These are phyloP conservation scores for Lophura nycthemera DNA, from an alignment of 2,113 vertebrate genomes.

Conservation along the genomic window DNA sequence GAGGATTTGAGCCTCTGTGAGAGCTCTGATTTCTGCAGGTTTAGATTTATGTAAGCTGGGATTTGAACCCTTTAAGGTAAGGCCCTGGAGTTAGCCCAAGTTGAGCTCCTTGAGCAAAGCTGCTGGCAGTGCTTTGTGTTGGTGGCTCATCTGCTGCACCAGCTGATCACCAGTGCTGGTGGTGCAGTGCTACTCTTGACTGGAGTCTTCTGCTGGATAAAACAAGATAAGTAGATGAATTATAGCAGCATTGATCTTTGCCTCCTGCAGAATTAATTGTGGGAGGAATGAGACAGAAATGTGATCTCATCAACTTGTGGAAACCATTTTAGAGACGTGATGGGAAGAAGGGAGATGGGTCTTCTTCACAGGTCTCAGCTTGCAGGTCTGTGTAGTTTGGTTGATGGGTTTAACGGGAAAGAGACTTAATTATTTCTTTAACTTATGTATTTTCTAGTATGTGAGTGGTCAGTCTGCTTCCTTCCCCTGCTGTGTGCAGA, in stretches of 20 bases:
- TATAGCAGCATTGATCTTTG: neutral
- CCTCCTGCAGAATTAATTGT: slow-evolving; percentile 35
- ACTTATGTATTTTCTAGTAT: neutral
- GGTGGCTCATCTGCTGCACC: neutral
- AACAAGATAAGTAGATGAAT: slow-evolving; percentile 31
- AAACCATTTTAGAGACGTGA: neutral
- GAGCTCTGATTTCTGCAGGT: neutral
- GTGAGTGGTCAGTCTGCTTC: slow-evolving; percentile 17
- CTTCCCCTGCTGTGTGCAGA: neutral
- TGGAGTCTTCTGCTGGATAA: neutral
- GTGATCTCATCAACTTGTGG: slow-evolving; percentile 31
- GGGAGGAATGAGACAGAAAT: slow-evolving; percentile 4
- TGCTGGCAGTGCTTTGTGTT: accelerated
- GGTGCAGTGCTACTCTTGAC: neutral
- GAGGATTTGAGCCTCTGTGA: neutral
- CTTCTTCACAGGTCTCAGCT: neutral
- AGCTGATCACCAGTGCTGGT: neutral
- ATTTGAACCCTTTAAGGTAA: neutral
- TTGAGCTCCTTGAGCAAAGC: neutral
- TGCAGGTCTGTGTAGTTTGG: neutral
- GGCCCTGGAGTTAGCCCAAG: neutral
- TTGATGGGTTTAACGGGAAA: slow-evolving; percentile 52
- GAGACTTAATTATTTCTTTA: slow-evolving; percentile 5
- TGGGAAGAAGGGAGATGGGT: slow-evolving; percentile 1
- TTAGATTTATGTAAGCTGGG: neutral